Conservation (phyloP, 1,140 invertebrate genomes). For the Heliconius hermathena region DNA sequence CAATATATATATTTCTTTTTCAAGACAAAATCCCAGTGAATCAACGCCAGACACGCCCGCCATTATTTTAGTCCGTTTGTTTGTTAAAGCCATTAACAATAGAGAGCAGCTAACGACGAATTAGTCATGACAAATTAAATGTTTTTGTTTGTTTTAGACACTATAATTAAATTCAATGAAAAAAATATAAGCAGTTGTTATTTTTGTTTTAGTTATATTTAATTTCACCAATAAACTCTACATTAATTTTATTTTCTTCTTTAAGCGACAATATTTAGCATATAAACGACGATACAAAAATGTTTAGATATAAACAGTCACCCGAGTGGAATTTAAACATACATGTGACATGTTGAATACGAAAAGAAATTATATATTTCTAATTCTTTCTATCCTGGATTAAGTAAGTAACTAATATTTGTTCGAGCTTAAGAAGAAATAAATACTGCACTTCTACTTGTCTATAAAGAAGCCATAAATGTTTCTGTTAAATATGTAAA, state of each 20-base stretch:
- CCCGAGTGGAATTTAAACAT: background rate
- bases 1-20: background rate
- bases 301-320: background rate
- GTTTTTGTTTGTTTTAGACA: background rate
- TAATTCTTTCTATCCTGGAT: background rate
- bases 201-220: background rate
- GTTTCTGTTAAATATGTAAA: background rate
- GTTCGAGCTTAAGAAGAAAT: background rate
- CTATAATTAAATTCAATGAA: too few relatives aligned
- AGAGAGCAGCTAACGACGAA: constrained; percentile 16
- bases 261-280: too few relatives aligned
- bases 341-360: too few relatives aligned
- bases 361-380: background rate
- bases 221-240: background rate
- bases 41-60: constrained; percentile 16
- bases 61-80: constrained; percentile 23
- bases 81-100: constrained; percentile 25
- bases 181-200: too few relatives aligned
- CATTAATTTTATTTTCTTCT: too few relatives aligned
- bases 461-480: constrained; percentile 18
- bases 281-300: background rate
- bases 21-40: background rate
- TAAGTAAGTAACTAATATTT: constrained; percentile 9
- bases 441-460: background rate
- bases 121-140: constrained; percentile 20